Conservation (phyloP, 2,888 invertebrate species). For the Oegoconia quadripuncta region DNA sequence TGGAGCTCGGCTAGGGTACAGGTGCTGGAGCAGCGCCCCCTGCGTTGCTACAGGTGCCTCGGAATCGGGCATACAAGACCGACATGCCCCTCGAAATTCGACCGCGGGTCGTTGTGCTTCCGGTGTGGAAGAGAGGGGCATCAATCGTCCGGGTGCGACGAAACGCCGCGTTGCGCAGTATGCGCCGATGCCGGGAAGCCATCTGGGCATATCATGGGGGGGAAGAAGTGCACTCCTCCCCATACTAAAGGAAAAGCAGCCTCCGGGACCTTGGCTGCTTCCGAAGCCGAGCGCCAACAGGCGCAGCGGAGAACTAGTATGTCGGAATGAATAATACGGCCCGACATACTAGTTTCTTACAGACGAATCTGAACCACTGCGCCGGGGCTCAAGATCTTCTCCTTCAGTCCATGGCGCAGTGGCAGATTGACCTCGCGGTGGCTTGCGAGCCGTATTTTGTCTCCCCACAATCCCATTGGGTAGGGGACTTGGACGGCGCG, state of each 20-base stretch:
- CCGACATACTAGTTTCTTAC: no score
- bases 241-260: not conserved
- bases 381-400: no score
- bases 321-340: no score
- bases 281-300: no score
- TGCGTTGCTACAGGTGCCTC: not conserved
- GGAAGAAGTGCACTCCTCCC: not conserved
- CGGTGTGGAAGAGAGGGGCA: constrained; percentile 7
- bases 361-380: no score
- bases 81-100: not conserved
- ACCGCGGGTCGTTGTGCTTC: not conserved
- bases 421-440: no score
- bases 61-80: constrained; percentile 1
- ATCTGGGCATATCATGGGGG: constrained; percentile 2
- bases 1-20: constrained; percentile 1
- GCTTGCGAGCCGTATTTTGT: no score
- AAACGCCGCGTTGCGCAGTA: constrained; percentile 1
- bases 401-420: no score
- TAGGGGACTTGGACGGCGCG: no score
- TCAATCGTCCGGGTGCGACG: not conserved
- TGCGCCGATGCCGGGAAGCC: constrained; percentile 4
- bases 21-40: not conserved
- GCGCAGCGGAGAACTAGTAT: no score
- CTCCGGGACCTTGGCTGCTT: not conserved
- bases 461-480: no score